Conservation (phyloP, 1,140 invertebrate genomes). For the Brachionus angularis region DNA sequence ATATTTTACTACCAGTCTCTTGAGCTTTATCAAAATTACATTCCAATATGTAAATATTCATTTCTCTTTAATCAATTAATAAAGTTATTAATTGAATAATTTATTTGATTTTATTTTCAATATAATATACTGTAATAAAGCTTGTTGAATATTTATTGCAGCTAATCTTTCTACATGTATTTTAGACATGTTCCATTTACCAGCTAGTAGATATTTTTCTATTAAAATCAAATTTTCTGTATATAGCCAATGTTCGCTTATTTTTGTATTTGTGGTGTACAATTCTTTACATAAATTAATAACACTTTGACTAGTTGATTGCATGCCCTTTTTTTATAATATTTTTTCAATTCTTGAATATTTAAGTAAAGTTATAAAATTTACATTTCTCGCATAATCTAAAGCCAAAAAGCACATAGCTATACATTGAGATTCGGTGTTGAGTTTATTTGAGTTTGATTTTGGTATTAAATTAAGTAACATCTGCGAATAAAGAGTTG, state of each 20-base stretch:
- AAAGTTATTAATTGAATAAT: neutral
- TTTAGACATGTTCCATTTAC: conserved; percentile 25
- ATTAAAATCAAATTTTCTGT: conserved; percentile 40
- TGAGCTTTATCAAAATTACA: conserved; percentile 34
- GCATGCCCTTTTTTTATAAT: neutral
- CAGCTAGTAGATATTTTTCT: conserved; percentile 1
- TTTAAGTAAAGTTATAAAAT: neutral
- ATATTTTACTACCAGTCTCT: conserved; percentile 20
- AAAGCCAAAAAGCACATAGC: conserved; percentile 29
- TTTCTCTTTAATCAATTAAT: conserved; percentile 30
- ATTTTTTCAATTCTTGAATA: neutral
- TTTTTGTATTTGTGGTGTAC: conserved; percentile 23
- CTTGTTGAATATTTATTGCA: conserved; percentile 30
- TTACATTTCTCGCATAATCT: conserved; percentile 19
- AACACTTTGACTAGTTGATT: neutral
- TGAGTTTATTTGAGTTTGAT: conserved; percentile 18
- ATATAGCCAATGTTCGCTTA: conserved; percentile 38
- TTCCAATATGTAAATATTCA: conserved; percentile 27
- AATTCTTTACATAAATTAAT: conserved; percentile 24
- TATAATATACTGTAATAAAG: conserved; percentile 17
- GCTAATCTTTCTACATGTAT: conserved; percentile 24
- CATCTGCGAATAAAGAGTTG: conserved; percentile 30
- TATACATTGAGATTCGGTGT: conserved; percentile 42
- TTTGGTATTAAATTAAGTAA: conserved; percentile 8
- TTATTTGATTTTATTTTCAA: neutral